A percentile compares a stretch with the other conserved stretches of the same genome.
Evolutionary conservation across 1,140 invertebrate genomes (phyloP).

Genomic region (Caenorhabditis tropicalis): DNA sequence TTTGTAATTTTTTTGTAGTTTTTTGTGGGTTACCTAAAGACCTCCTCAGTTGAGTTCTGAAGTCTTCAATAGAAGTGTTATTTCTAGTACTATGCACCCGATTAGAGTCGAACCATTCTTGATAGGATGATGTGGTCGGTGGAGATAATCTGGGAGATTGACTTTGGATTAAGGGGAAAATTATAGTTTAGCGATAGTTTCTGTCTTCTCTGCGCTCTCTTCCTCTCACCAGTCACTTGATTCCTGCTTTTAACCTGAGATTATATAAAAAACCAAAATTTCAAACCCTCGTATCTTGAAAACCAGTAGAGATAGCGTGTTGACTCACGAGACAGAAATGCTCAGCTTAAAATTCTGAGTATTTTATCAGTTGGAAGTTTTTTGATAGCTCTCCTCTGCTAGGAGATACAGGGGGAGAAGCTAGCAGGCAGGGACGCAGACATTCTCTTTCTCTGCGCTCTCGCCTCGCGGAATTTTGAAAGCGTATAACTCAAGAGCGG

Average conservation of each 20-base stretch:
- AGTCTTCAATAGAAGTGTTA: not conserved
- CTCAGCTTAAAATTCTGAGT: no score
- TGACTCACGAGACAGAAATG: no score
- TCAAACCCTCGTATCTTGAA: no score
- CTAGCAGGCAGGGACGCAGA: not conserved
- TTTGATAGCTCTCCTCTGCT: no score
- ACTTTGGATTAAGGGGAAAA: not conserved
- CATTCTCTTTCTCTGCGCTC: not conserved
- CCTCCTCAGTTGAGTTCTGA: not conserved
- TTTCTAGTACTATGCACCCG: slow-evolving; percentile 35
- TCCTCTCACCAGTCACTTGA: no score
- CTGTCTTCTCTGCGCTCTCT: not conserved
- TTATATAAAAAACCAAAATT: no score
- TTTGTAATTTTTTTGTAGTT: not conserved
- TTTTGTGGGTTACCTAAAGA: not conserved
- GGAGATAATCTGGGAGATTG: not conserved
- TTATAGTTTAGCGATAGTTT: not conserved
- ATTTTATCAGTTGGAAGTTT: no score
- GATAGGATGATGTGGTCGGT: slow-evolving; percentile 17
- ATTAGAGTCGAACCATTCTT: slow-evolving; percentile 28
- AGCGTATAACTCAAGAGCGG: no score
- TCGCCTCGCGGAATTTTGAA: no score
- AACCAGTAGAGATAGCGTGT: no score
- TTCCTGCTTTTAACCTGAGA: no score
- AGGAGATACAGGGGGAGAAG: no score